Evolutionary conservation across 1,140 invertebrate genomes (phyloP), one percentile per base, ranked within the genome.

Genomic region (Habropoda laboriosa): DNA sequence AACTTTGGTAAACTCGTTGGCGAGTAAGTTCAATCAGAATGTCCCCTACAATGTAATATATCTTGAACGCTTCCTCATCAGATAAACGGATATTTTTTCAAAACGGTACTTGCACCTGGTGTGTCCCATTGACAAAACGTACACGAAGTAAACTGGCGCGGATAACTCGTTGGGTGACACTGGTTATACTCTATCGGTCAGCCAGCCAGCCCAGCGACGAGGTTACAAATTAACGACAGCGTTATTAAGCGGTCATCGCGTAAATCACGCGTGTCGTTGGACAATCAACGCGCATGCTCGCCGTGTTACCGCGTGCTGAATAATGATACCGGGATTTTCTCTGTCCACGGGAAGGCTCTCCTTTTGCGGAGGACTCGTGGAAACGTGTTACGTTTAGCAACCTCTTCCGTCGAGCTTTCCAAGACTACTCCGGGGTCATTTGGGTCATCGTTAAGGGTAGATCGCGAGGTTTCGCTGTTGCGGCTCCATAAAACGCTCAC

Each of bases 381-480:
- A 58, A 72, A 82, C 81, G 67, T 61, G 80, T 82, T 60, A 61
- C 80, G 81, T 82, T 74, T 79, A 53, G 51, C 32, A 40, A 55
- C 71, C n/a, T 49, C n/a, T n/a, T n/a, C n/a, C 27, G 77, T 49
- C 47, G 40, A 13, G 60, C 68, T 68, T 68, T 74, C 30, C 82
- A 13, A 79, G 47, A 64, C 53, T 45, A 53, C 53, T 18, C 51
- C 47, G 47, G 51, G 51, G 40, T 53, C 67, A 42, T 84, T 68
- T 61, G 72, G 58, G 76, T 83, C 64, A 83, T 45, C 60, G 24
- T 71, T 42, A 30, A 42, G 40, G 64, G 24, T 82, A 12, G 27
- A 64, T 42, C 10, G 63, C 40, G 38, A 10, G 1, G 7, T 42
- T 18, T 24, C 18, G n/a, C 18, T n/a, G n/a, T 35, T 6, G 38